phyloP scores from a whole-genome alignment of 1,140 invertebrate genomes.

The Neodiprion pinetum region DNA sequence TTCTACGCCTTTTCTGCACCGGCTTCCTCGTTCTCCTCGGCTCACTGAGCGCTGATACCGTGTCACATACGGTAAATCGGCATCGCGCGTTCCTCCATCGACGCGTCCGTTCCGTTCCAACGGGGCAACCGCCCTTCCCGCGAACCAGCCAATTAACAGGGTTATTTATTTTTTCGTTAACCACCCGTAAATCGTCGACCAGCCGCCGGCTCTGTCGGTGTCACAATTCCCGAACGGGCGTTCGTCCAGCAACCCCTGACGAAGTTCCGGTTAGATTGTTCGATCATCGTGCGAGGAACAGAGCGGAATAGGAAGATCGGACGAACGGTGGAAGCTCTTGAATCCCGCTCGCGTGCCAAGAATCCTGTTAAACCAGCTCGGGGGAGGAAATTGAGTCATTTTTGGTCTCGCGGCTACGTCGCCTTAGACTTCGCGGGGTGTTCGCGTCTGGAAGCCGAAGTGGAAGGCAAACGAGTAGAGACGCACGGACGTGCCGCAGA shows the following conservation, averaged over 20 bases:
- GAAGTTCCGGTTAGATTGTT: neutral
- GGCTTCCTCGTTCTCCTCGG: too few species aligned
- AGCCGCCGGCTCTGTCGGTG: neutral
- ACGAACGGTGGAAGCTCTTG: too few species aligned
- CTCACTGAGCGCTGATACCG: neutral
- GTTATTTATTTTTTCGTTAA: conserved; percentile 39
- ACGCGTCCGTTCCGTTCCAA: conserved; percentile 35
- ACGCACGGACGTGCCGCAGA: conserved; percentile 27
- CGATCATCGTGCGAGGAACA: too few species aligned
- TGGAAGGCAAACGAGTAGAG: conserved; percentile 31
- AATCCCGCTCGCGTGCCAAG: too few species aligned
- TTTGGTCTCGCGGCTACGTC: too few species aligned
- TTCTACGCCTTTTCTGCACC: too few species aligned
- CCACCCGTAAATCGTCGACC: conserved; percentile 39
- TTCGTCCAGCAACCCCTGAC: neutral
- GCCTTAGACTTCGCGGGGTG: too few species aligned
- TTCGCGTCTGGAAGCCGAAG: conserved; percentile 26
- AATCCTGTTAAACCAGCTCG: too few species aligned
- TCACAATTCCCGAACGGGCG: neutral
- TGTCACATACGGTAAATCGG: neutral
- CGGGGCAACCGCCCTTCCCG: conserved; percentile 26
- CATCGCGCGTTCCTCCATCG: conserved; percentile 27
- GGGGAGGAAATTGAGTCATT: too few species aligned
- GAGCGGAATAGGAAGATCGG: too few species aligned
- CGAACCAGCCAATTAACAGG: conserved; percentile 41